Evolutionary conservation across 1,140 invertebrate genomes (phyloP).

Genomic region (Brachystomella parvula): DNA sequence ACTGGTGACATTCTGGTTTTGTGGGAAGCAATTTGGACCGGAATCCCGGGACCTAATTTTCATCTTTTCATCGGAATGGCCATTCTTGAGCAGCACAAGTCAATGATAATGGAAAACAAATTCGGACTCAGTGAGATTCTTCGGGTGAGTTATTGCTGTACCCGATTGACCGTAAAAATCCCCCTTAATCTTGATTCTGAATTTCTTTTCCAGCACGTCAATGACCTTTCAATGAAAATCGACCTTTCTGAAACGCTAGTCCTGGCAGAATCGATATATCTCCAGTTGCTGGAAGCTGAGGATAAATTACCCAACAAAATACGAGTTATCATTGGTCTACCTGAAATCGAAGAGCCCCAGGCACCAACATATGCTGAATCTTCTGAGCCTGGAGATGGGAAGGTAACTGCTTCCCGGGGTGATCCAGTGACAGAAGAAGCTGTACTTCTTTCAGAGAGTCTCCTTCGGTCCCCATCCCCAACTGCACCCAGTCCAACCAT

Average conservation of each 20-base stretch:
- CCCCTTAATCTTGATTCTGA: conserved; percentile 6
- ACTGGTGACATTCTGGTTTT: conserved; percentile 60
- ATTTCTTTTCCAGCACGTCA: conserved; percentile 50
- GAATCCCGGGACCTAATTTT: conserved; percentile 47
- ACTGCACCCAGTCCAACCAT: neutral
- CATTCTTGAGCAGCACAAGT: conserved; percentile 52
- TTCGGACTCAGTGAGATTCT: conserved; percentile 61
- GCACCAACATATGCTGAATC: neutral
- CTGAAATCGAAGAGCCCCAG: conserved; percentile 18
- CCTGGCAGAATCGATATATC: conserved; percentile 51
- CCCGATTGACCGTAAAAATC: conserved; percentile 1
- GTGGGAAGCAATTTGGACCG: conserved; percentile 52
- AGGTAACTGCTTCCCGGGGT: neutral
- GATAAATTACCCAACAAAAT: conserved; percentile 34
- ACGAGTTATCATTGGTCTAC: conserved; percentile 29
- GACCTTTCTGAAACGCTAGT: conserved; percentile 49
- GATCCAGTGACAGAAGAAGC: neutral
- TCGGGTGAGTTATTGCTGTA: conserved; percentile 45
- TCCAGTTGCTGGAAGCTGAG: conserved; percentile 40
- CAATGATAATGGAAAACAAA: conserved; percentile 55
- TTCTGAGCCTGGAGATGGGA: neutral
- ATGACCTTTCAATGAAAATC: conserved; percentile 52
- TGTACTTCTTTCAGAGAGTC: neutral
- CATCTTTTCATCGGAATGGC: conserved; percentile 55
- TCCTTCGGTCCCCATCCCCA: neutral